These are phyloP conservation scores for Andrena fulva DNA, from an alignment of 2,888 invertebrate genomes.

Conservation along the genomic window DNA sequence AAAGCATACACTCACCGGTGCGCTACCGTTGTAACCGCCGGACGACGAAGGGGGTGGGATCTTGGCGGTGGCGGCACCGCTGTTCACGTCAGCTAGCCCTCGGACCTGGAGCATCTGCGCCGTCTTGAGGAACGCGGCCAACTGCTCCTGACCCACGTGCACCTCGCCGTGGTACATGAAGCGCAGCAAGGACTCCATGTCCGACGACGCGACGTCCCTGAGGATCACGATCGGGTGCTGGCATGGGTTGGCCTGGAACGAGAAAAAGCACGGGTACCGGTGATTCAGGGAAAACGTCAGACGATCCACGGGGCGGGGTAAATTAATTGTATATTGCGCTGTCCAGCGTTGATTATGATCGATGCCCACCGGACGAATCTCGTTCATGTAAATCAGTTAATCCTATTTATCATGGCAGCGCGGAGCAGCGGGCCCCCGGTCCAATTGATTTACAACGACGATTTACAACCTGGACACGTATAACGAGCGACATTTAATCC, in stretches of 20 bases:
- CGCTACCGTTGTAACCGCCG: slow-evolving; percentile 88
- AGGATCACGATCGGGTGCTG: slow-evolving; percentile 96
- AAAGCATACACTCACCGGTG: slow-evolving; percentile 87
- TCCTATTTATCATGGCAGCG: slow-evolving; percentile 58
- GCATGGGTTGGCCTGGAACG: slow-evolving; percentile 91
- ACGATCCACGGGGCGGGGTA: neutral
- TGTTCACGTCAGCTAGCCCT: slow-evolving; percentile 93
- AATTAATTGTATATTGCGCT: slow-evolving; percentile 32
- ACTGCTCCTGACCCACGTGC: slow-evolving; percentile 94
- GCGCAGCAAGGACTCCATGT: slow-evolving; percentile 94
- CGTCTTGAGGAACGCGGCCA: slow-evolving; percentile 94
- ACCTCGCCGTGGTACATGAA: slow-evolving; percentile 98
- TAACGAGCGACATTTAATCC: slow-evolving; percentile 70
- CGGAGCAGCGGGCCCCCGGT: slow-evolving; percentile 23
- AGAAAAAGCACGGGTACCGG: neutral
- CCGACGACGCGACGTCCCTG: slow-evolving; percentile 93
- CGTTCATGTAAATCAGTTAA: slow-evolving; percentile 63
- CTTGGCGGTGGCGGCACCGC: slow-evolving; percentile 82
- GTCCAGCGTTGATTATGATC: slow-evolving; percentile 64
- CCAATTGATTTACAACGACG: slow-evolving; percentile 66
- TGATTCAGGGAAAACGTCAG: slow-evolving; percentile 1
- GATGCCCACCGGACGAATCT: slow-evolving; percentile 61
- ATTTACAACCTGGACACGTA: slow-evolving; percentile 68
- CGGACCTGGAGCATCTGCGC: slow-evolving; percentile 95
- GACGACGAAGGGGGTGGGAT: slow-evolving; percentile 77